Percentiles rank a stretch among this genome's conserved stretches.
phyloP scores from a whole-genome alignment of 2,113 vertebrate genomes.

The Oncorhynchus masou region DNA sequence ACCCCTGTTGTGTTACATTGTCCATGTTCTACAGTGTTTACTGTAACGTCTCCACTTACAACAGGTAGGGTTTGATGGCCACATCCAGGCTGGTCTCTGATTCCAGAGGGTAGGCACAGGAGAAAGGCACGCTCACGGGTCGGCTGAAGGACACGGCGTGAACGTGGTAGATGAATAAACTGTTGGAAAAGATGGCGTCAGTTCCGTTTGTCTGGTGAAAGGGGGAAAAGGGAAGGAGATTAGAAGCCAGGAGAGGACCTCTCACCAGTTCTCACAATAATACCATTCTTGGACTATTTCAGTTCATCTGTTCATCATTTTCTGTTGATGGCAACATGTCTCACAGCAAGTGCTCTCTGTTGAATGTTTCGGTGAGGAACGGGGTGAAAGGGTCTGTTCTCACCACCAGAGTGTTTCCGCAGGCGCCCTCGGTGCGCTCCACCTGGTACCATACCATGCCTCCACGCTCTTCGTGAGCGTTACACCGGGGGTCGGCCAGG shows the following conservation, averaged over 20 bases:
- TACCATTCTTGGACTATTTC: too few species aligned
- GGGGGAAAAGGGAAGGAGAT: too few species aligned
- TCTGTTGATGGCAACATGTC: too few species aligned
- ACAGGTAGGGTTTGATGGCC: constrained; percentile 16
- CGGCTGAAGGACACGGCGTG: neutral
- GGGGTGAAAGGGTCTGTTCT: too few species aligned
- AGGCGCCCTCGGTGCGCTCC: constrained; percentile 24
- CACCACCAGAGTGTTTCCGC: constrained; percentile 62
- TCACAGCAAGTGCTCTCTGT: too few species aligned
- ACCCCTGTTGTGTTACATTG: too few species aligned
- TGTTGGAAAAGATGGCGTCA: constrained; percentile 36
- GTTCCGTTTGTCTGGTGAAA: constrained; percentile 34
- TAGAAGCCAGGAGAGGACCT: neutral
- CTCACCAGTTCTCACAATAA: constrained; percentile 9
- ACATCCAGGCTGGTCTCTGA: constrained; percentile 15
- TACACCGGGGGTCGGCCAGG: constrained; percentile 48
- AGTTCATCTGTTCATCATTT: too few species aligned
- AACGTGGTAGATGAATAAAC: constrained; percentile 29
- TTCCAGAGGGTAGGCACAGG: constrained; percentile 39
- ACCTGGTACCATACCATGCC: constrained; percentile 56
- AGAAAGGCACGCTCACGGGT: constrained; percentile 31
- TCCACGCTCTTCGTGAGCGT: neutral
- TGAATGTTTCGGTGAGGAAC: too few species aligned
- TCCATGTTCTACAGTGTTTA: neutral
- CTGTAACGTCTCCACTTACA: neutral